Conservation (phyloP, 1,140 invertebrate genomes). For the Sycophaga agraensis region DNA sequence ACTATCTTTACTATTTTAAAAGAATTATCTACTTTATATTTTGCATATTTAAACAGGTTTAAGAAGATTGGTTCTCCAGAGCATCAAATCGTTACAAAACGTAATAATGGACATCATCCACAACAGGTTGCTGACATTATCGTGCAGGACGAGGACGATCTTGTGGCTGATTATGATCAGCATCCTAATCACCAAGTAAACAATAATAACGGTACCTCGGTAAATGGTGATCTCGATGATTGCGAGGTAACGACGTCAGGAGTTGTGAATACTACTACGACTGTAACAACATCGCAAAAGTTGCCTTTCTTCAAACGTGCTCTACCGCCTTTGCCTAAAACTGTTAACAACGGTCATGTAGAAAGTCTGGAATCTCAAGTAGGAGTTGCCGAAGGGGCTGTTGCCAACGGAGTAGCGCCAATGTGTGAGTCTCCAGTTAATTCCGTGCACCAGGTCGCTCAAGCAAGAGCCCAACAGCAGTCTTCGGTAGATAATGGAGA, state of each 20-base stretch:
- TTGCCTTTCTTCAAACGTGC: constrained; percentile 69
- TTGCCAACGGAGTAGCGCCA: constrained; percentile 36
- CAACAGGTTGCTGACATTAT: constrained; percentile 46
- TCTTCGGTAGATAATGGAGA: constrained; percentile 46
- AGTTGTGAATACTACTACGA: constrained; percentile 33
- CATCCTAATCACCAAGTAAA: constrained; percentile 38
- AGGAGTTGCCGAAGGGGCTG: constrained; percentile 45
- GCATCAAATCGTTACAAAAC: constrained; percentile 46
- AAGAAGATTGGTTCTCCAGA: constrained; percentile 61
- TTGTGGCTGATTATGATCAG: constrained; percentile 47
- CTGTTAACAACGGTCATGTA: constrained; percentile 50
- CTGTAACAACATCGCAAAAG: constrained; percentile 45
- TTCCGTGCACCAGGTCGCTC: constrained; percentile 41
- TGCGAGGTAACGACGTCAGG: constrained; percentile 7
- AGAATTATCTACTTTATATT: background rate
- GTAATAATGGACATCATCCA: constrained; percentile 53
- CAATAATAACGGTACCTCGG: constrained; percentile 9
- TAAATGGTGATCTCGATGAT: constrained; percentile 18
- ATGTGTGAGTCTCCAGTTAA: constrained; percentile 48
- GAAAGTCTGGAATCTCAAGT: constrained; percentile 38
- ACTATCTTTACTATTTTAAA: background rate
- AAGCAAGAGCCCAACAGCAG: background rate
- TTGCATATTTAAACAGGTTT: constrained; percentile 56
- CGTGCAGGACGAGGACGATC: constrained; percentile 51
- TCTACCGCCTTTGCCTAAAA: constrained; percentile 75